phyloP scores from a whole-genome alignment of 2,113 vertebrate species.

The Fukomys damarensis region DNA sequence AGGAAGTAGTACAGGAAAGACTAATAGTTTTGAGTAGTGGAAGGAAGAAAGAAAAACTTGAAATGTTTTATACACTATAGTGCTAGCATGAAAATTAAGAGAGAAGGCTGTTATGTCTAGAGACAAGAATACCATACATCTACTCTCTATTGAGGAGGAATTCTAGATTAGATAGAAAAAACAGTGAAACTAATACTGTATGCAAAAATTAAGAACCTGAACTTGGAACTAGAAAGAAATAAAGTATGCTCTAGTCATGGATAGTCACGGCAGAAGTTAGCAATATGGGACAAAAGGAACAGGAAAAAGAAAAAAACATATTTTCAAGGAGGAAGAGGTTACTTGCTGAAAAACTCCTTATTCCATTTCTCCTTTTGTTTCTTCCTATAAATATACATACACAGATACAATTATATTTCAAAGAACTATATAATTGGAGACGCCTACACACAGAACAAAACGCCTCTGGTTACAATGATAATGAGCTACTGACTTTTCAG shows the following conservation, averaged over 20 bases:
- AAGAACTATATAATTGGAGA: neutral
- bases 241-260: neutral
- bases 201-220: neutral
- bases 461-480: neutral
- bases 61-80: neutral
- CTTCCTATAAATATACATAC: neutral
- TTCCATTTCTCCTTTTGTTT: neutral
- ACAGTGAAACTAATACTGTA: neutral
- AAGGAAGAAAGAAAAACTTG: neutral
- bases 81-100: neutral
- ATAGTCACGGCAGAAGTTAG: neutral
- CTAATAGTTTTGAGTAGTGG: neutral
- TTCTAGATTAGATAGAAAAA: neutral
- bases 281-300: neutral
- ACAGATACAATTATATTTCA: neutral
- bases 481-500: neutral
- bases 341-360: neutral
- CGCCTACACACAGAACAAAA: neutral
- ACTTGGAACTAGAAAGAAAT: neutral
- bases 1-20: slow-evolving; percentile 2
- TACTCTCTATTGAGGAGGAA: neutral
- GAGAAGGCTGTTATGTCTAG: neutral
- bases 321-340: neutral
- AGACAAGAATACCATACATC: neutral
- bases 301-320: neutral